Evolutionary conservation across 2,113 vertebrate species (phyloP).

Genomic region (Gobiocypris rarus): DNA sequence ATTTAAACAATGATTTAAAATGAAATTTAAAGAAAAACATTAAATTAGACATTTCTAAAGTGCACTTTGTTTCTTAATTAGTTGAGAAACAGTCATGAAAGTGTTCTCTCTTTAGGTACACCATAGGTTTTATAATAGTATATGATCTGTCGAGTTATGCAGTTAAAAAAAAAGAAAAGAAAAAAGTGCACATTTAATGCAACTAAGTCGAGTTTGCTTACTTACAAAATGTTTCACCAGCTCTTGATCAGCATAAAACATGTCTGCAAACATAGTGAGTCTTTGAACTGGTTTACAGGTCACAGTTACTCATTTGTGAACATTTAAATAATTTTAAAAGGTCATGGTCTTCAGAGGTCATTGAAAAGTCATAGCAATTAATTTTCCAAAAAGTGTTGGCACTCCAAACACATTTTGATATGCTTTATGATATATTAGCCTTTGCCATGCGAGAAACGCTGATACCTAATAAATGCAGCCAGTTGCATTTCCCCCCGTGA

Average conservation of each 20-base stretch:
- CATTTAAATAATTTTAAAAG: neutral
- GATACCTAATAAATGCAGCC: constrained; percentile 25
- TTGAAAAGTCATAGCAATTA: neutral
- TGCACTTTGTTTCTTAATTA: too few species aligned
- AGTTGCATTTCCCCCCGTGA: constrained; percentile 48
- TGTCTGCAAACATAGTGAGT: neutral
- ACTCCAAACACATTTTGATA: neutral
- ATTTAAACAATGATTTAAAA: too few species aligned
- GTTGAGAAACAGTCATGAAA: too few species aligned
- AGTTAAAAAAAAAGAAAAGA: too few species aligned
- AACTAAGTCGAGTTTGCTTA: too few species aligned
- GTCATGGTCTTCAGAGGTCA: neutral
- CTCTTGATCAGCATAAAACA: neutral
- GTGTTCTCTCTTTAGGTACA: too few species aligned
- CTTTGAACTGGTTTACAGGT: neutral
- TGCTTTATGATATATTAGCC: neutral
- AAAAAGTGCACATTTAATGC: neutral
- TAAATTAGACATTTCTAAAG: too few species aligned
- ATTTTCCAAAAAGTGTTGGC: neutral
- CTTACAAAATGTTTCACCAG: too few species aligned
- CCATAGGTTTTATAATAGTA: too few species aligned
- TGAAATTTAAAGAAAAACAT: too few species aligned
- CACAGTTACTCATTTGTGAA: neutral
- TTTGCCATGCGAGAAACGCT: neutral
- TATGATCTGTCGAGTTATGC: too few species aligned